Evolutionary conservation across 23 tunicate genomes (phyloP).

Genomic region (Oikopleura albicans): DNA sequence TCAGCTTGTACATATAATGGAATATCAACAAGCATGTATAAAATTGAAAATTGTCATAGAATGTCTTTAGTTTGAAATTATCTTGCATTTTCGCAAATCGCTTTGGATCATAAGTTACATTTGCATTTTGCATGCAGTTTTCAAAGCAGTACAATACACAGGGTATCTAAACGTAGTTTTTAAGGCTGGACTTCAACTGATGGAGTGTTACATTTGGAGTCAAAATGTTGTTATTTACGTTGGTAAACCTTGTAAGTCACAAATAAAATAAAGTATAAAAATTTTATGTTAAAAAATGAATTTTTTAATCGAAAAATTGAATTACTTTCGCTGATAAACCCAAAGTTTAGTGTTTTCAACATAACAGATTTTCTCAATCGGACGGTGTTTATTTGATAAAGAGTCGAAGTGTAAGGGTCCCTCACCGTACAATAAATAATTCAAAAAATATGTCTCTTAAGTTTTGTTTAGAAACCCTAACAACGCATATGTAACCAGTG

Average conservation of each 20-base stretch:
- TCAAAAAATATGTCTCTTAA: neutral
- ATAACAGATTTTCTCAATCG: neutral
- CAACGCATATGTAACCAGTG: neutral
- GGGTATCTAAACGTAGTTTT: neutral
- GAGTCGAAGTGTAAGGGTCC: no score
- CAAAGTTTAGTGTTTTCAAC: neutral
- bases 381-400: no score
- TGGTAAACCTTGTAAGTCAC: no score
- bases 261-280: no score
- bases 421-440: neutral
- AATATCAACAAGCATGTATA: neutral
- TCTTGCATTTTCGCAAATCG: neutral
- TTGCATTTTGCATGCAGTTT: neutral
- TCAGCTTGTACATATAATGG: neutral
- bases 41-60: neutral
- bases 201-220: no score
- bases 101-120: neutral
- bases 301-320: no score
- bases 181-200: neutral
- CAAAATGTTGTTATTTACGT: no score
- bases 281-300: neutral
- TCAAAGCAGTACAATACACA: neutral
- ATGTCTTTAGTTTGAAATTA: neutral
- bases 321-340: neutral
- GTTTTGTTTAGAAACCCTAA: no score